A percentile compares a stretch with the other conserved stretches of the same genome.
phyloP scores from a whole-genome alignment of 2,797 vertebrate genomes.

The Hyperoplus immaculatus region DNA sequence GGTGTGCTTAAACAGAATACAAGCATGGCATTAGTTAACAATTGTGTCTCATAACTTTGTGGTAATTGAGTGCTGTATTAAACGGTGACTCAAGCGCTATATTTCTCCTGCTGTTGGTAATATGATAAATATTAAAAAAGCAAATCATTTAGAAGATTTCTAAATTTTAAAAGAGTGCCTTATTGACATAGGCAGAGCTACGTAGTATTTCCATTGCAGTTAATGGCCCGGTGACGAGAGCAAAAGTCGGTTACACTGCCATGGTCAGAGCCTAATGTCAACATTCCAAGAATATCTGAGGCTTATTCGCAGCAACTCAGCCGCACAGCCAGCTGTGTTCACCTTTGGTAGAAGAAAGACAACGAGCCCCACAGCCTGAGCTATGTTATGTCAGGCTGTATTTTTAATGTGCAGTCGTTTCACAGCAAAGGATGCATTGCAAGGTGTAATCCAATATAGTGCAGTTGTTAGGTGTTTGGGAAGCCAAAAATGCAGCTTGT shows the following conservation, averaged over 20 bases:
- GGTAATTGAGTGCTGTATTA: conserved; percentile 35
- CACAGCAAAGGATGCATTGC: conserved; percentile 60
- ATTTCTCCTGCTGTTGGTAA: background rate
- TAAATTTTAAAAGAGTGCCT: conserved; percentile 18
- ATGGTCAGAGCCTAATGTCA: conserved; percentile 79
- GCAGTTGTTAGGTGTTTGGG: conserved; percentile 73
- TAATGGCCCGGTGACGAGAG: conserved; percentile 69
- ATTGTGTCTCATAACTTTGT: conserved; percentile 46
- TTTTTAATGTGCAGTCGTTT: conserved; percentile 69
- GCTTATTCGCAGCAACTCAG: conserved; percentile 70
- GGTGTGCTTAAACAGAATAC: conserved; percentile 63
- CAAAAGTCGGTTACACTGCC: conserved; percentile 61
- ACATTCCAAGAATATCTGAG: conserved; percentile 81
- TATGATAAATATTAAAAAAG: conserved; percentile 17
- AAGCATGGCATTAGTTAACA: conserved; percentile 66
- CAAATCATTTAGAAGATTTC: background rate
- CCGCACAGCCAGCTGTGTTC: conserved; percentile 61
- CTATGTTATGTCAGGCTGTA: conserved; percentile 62
- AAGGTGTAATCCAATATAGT: conserved; percentile 78
- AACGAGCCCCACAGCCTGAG: conserved; percentile 33
- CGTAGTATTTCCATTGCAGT: conserved; percentile 70
- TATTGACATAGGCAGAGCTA: conserved; percentile 28
- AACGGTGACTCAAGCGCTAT: conserved; percentile 16
- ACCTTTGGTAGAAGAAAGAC: conserved; percentile 63
- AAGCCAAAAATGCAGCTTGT: conserved; percentile 73